A percentile compares a stretch with the other conserved stretches of the same genome.
Evolutionary conservation across 1,140 invertebrate species (phyloP).

Genomic region (Euschistus heros): DNA sequence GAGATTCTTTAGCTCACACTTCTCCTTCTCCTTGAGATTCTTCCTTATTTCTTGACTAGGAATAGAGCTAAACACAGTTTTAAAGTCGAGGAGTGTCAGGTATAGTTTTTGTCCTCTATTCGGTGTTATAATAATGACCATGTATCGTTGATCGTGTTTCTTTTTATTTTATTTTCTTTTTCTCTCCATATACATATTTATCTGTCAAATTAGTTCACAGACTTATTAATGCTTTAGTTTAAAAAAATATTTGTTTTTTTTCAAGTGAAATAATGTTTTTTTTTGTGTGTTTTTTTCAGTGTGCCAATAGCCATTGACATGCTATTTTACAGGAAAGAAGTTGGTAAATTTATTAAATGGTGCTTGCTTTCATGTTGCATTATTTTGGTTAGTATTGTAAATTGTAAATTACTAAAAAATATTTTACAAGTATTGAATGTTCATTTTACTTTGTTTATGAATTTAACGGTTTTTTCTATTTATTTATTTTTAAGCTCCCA

Average conservation of each 20-base stretch:
- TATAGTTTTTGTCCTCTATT: too few relatives aligned
- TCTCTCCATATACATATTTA: too few relatives aligned
- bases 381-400: conserved; percentile 37
- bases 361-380: conserved; percentile 38
- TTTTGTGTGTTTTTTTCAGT: conserved; percentile 39
- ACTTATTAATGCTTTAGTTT: too few relatives aligned
- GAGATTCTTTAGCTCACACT: too few relatives aligned
- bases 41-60: too few relatives aligned
- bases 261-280: conserved; percentile 24
- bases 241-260: not conserved
- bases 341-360: conserved; percentile 45
- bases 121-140: too few relatives aligned
- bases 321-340: conserved; percentile 52
- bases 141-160: too few relatives aligned
- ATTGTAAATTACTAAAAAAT: conserved; percentile 31
- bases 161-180: too few relatives aligned
- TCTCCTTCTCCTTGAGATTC: too few relatives aligned
- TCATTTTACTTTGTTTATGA: not conserved
- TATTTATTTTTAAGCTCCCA: conserved; percentile 42
- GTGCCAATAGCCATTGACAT: conserved; percentile 86
- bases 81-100: too few relatives aligned
- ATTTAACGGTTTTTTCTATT: not conserved
- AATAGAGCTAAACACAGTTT: too few relatives aligned
- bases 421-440: conserved; percentile 36
- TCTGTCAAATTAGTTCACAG: too few relatives aligned